Conservation (phyloP, 2,888 invertebrate genomes). For the Oscheius onirici region DNA sequence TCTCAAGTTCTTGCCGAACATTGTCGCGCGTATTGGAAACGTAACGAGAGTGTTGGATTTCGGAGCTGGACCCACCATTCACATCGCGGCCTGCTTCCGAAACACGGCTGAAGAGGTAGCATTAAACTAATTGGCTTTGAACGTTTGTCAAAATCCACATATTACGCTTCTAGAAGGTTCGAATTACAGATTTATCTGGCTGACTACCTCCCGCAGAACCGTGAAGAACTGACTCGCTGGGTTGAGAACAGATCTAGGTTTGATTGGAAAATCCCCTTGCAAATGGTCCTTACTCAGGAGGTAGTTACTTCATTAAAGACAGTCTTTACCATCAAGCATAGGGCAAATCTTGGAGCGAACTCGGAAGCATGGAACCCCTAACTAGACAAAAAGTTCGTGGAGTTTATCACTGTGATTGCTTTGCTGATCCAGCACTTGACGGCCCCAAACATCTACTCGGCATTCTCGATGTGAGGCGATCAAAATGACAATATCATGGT, state of each 20-base stretch:
- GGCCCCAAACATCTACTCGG: slow-evolving; percentile 50
- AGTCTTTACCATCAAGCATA: neutral
- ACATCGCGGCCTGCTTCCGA: slow-evolving; percentile 66
- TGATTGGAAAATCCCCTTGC: slow-evolving; percentile 55
- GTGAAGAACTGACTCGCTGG: slow-evolving; percentile 63
- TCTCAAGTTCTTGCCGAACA: slow-evolving; percentile 65
- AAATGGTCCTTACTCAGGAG: slow-evolving; percentile 55
- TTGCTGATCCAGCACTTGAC: slow-evolving; percentile 58
- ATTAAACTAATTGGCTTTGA: neutral
- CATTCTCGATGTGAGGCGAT: slow-evolving; percentile 48
- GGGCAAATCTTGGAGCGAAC: slow-evolving; percentile 46
- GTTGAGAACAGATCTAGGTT: slow-evolving; percentile 51
- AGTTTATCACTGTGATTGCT: slow-evolving; percentile 64
- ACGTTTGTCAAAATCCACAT: neutral
- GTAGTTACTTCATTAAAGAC: neutral
- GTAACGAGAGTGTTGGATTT: slow-evolving; percentile 50
- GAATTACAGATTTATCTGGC: slow-evolving; percentile 63
- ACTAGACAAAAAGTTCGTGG: slow-evolving; percentile 58
- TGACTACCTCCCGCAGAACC: slow-evolving; percentile 68
- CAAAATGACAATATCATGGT: neutral
- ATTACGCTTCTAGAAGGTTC: neutral
- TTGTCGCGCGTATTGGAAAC: slow-evolving; percentile 60
- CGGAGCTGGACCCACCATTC: slow-evolving; percentile 68
- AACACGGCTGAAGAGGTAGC: slow-evolving; percentile 59
- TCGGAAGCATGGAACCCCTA: slow-evolving; percentile 42